phyloP scores from a whole-genome alignment of 2,888 invertebrate species.

The Lobophora halterata region DNA sequence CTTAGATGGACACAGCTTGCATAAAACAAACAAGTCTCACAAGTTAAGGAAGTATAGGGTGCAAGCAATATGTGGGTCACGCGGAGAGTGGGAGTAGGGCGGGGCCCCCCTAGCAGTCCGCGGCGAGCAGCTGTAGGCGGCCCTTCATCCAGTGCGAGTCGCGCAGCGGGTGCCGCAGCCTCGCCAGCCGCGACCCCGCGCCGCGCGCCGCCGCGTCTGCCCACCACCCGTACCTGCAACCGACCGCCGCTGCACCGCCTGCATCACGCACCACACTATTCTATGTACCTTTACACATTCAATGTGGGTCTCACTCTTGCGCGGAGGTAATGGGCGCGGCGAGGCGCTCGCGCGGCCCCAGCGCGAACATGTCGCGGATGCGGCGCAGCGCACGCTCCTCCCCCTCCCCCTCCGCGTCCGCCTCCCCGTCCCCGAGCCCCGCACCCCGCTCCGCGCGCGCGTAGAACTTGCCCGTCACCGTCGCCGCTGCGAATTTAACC shows the following conservation, averaged over 20 bases:
- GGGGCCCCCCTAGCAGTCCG: constrained; percentile 43
- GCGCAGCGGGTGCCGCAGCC: constrained; percentile 61
- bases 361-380: constrained; percentile 43
- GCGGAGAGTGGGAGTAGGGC: constrained; percentile 20
- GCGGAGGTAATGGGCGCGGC: constrained; percentile 38
- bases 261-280: no score
- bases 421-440: constrained; percentile 5
- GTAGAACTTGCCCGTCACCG: constrained; percentile 60
- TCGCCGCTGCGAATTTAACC: constrained; percentile 62
- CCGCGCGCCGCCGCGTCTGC: not conserved
- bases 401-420: constrained; percentile 19
- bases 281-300: no score
- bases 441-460: constrained; percentile 26
- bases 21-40: no score
- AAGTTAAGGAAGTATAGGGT: no score
- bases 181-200: constrained; percentile 50
- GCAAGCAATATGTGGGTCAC: no score
- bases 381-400: constrained; percentile 35
- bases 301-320: constrained; percentile 47
- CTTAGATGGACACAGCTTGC: no score
- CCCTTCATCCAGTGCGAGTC: constrained; percentile 72
- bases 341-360: constrained; percentile 46
- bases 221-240: constrained; percentile 35
- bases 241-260: no score
- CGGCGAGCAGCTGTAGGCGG: constrained; percentile 57